Conservation (phyloP, 1,140 invertebrate genomes). For the Odontomachus brunneus region DNA sequence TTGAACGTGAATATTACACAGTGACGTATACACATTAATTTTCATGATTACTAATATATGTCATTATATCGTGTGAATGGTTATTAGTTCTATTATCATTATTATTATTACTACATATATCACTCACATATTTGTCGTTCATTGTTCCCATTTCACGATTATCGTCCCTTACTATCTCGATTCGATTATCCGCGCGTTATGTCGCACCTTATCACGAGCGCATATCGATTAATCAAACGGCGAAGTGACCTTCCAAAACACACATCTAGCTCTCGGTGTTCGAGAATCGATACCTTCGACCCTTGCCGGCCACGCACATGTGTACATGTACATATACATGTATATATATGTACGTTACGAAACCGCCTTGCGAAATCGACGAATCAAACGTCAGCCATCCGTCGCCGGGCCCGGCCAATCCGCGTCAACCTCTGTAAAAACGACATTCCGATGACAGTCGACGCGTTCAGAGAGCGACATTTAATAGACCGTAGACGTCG, state of each 20-base stretch:
- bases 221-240: conserved; percentile 8
- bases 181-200: too few relatives aligned
- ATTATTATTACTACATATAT: too few relatives aligned
- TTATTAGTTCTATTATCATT: too few relatives aligned
- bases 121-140: too few relatives aligned
- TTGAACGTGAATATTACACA: too few relatives aligned
- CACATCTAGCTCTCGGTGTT: neutral
- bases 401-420: neutral
- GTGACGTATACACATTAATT: too few relatives aligned
- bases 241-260: neutral
- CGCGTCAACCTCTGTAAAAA: conserved; percentile 13
- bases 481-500: conserved; percentile 3
- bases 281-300: conserved; percentile 1
- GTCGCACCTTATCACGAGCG: too few relatives aligned
- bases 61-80: too few relatives aligned
- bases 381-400: conserved; percentile 26
- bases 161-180: too few relatives aligned
- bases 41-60: too few relatives aligned
- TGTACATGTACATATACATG: neutral
- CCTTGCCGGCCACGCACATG: neutral
- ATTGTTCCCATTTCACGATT: too few relatives aligned
- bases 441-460: conserved; percentile 6
- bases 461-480: neutral
- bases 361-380: conserved; percentile 12
- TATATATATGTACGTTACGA: neutral